Conservation (phyloP, 1,140 invertebrate genomes). For the Heliconius himera region DNA sequence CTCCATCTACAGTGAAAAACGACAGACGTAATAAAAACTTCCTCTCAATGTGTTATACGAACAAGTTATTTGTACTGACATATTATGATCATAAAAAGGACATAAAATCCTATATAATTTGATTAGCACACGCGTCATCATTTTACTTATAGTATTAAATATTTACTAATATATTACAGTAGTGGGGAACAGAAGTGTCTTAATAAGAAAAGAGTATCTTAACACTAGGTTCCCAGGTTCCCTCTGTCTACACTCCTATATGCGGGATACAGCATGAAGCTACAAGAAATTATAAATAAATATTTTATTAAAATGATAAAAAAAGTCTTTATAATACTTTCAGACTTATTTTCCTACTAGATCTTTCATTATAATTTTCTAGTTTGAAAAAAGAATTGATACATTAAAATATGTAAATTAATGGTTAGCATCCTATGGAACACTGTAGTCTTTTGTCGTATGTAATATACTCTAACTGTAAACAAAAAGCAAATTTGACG, state of each 20-base stretch:
- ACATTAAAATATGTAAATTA: too few relatives aligned
- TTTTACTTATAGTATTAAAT: not conserved
- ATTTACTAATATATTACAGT: too few relatives aligned
- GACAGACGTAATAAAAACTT: slow-evolving; percentile 67
- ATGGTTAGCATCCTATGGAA: not conserved
- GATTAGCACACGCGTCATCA: not conserved
- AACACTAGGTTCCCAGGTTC: not conserved
- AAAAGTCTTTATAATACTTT: too few relatives aligned
- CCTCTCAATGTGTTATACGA: slow-evolving; percentile 34
- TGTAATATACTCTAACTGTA: not conserved
- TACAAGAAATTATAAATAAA: not conserved
- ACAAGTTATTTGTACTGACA: slow-evolving; percentile 34
- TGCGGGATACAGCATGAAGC: not conserved
- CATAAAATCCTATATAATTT: not conserved
- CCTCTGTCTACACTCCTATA: not conserved
- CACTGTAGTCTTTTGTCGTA: not conserved
- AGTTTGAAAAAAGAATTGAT: too few relatives aligned
- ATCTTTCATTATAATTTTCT: too few relatives aligned
- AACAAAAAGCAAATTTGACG: not conserved
- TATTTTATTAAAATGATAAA: too few relatives aligned
- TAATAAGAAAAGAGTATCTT: not conserved
- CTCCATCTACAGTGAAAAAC: slow-evolving; percentile 67
- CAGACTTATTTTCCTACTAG: too few relatives aligned
- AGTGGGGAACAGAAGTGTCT: too few relatives aligned
- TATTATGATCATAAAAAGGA: not conserved